Conservation (phyloP, 64 coral and sea anemone genomes). For the Montipora capricornis region DNA sequence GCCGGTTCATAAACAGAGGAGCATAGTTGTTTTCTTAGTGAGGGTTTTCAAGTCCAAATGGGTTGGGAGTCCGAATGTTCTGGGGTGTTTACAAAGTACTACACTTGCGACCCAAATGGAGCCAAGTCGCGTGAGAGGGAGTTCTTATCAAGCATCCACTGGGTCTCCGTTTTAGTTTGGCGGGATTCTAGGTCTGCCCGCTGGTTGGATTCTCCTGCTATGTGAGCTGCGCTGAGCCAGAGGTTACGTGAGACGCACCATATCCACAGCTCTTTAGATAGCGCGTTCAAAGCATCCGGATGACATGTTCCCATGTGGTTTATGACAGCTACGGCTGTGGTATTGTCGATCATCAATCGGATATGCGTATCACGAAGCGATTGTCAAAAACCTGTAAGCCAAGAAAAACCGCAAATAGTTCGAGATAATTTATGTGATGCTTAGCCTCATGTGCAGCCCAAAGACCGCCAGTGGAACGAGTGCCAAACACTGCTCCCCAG, state of each 20-base stretch:
- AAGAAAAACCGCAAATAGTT: not conserved
- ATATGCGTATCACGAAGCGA: not conserved
- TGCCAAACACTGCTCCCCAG: constrained; percentile 43
- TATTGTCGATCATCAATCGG: constrained; percentile 45
- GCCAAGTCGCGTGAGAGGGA: not conserved
- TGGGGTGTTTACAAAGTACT: not conserved
- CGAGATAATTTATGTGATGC: not conserved
- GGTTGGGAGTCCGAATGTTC: not conserved
- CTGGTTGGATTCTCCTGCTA: constrained; percentile 27
- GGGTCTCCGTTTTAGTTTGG: not conserved
- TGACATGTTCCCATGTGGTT: constrained; percentile 66
- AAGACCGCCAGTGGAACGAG: not conserved
- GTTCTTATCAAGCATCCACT: constrained; percentile 34
- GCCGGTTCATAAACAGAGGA: constrained; percentile 8
- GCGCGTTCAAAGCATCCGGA: not conserved
- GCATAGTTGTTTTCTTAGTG: constrained; percentile 14
- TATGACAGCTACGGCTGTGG: constrained; percentile 39
- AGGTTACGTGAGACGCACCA: constrained; percentile 26
- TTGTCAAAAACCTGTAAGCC: constrained; percentile 6
- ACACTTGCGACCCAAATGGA: constrained; percentile 15
- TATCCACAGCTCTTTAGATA: constrained; percentile 20
- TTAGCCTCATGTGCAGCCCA: not conserved
- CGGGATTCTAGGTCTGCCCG: constrained; percentile 40
- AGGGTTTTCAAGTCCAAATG: not conserved
- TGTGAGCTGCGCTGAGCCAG: constrained; percentile 40